Percentiles rank a stretch among this genome's conserved stretches.
phyloP scores from a whole-genome alignment of 2,888 invertebrate genomes.

The Cephus sareptanus region DNA sequence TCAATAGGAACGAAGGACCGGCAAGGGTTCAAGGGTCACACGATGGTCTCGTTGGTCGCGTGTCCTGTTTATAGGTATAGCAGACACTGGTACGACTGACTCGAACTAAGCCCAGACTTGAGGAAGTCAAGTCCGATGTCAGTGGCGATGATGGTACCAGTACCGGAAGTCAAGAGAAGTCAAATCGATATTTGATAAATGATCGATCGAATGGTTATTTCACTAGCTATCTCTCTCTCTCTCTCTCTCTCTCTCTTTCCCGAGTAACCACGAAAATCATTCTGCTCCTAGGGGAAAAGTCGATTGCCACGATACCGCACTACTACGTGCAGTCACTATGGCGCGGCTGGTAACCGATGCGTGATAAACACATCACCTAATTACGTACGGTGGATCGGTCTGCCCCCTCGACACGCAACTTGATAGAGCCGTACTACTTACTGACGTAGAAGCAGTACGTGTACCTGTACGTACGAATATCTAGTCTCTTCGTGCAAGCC shows the following conservation, averaged over 20 bases:
- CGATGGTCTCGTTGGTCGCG: not conserved
- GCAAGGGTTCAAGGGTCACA: no score
- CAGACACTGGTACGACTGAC: not conserved
- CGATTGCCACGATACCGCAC: not conserved
- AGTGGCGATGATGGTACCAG: not conserved
- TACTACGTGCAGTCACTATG: slow-evolving; percentile 31
- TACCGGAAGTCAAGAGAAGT: not conserved
- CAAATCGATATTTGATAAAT: not conserved
- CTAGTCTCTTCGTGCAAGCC: slow-evolving; percentile 7
- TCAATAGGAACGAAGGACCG: not conserved
- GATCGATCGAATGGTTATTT: not conserved
- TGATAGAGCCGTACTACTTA: slow-evolving; percentile 17
- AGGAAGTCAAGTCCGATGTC: not conserved
- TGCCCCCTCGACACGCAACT: slow-evolving; percentile 44
- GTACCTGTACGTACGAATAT: slow-evolving; percentile 19
- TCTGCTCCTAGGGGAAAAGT: not conserved
- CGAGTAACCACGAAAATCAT: not conserved
- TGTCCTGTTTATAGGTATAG: not conserved
- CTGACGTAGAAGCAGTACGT: slow-evolving; percentile 10
- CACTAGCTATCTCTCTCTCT: not conserved
- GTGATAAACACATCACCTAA: slow-evolving; percentile 62
- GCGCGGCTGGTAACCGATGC: slow-evolving; percentile 50
- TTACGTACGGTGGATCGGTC: slow-evolving; percentile 57
- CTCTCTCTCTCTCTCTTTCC: no score
- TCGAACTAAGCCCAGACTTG: not conserved